These are phyloP conservation scores for Cairina moschata DNA, from an alignment of 2,113 vertebrate species.

Conservation along the genomic window DNA sequence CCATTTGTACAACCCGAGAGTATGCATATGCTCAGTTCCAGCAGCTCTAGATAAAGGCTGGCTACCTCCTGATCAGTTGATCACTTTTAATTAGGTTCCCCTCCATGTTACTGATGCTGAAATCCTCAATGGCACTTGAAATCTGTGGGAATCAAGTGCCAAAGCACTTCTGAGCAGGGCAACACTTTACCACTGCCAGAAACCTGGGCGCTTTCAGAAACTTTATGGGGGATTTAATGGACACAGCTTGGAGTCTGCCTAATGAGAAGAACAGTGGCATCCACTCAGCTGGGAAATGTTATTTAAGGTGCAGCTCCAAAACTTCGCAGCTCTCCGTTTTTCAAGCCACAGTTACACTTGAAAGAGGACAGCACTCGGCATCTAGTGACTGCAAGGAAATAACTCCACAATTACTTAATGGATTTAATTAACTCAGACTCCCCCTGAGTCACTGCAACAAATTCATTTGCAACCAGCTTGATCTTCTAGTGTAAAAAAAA, in stretches of 20 bases:
- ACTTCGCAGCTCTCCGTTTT: conserved; percentile 20
- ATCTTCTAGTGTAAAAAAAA: conserved; percentile 8
- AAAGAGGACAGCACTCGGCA: conserved; percentile 47
- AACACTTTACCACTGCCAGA: background rate
- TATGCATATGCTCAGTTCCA: background rate
- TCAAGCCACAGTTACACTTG: background rate
- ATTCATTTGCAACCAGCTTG: conserved; percentile 55
- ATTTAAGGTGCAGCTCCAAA: conserved; percentile 24
- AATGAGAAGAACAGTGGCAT: background rate
- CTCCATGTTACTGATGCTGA: background rate
- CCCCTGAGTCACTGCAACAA: conserved; percentile 54
- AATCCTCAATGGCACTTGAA: background rate
- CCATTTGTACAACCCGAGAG: background rate
- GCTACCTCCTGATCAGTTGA: background rate
- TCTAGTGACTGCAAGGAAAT: conserved; percentile 47
- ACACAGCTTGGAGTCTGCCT: background rate
- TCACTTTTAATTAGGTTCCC: background rate
- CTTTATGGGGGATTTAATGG: background rate
- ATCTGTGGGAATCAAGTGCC: background rate
- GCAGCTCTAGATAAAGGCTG: background rate
- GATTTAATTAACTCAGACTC: conserved; percentile 59
- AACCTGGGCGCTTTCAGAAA: background rate
- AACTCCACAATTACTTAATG: conserved; percentile 48
- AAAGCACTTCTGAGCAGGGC: background rate
- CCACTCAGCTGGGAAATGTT: conserved; percentile 25